These are phyloP conservation scores for Phymatocera aterrima DNA, from an alignment of 2,888 invertebrate species.

Conservation along the genomic window DNA sequence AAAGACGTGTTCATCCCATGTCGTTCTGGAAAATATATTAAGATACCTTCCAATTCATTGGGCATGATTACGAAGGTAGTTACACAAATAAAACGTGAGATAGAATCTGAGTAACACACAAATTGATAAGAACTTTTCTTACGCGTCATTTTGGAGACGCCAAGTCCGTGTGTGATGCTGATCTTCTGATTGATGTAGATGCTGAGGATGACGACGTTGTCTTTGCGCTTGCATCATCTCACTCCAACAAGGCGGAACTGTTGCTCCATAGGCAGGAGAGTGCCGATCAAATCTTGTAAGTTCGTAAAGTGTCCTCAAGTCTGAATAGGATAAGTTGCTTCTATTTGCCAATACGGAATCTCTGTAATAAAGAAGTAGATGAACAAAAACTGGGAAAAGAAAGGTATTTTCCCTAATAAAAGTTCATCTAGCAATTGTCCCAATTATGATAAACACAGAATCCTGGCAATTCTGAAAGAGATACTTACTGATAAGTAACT, in stretches of 20 bases:
- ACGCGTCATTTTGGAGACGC: slow-evolving; percentile 91
- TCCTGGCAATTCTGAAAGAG: background rate
- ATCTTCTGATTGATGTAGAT: slow-evolving; percentile 81
- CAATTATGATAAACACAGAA: too few species aligned
- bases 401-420: background rate
- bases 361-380: slow-evolving; percentile 53
- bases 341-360: slow-evolving; percentile 77
- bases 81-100: slow-evolving; percentile 30
- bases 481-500: slow-evolving; percentile 62
- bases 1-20: slow-evolving; percentile 95
- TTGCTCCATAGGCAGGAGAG: slow-evolving; percentile 86
- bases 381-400: background rate
- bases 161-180: slow-evolving; percentile 89
- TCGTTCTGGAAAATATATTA: slow-evolving; percentile 76
- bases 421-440: background rate
- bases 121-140: slow-evolving; percentile 57
- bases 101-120: background rate
- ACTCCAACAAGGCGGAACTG: slow-evolving; percentile 95
- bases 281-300: slow-evolving; percentile 87
- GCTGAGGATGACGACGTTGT: slow-evolving; percentile 91
- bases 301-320: slow-evolving; percentile 83
- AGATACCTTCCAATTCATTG: too few species aligned
- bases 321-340: slow-evolving; percentile 77
- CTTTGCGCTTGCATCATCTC: slow-evolving; percentile 95
- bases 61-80: slow-evolving; percentile 49